phyloP scores from a whole-genome alignment of 2,113 vertebrate species.

The Strix uralensis region DNA sequence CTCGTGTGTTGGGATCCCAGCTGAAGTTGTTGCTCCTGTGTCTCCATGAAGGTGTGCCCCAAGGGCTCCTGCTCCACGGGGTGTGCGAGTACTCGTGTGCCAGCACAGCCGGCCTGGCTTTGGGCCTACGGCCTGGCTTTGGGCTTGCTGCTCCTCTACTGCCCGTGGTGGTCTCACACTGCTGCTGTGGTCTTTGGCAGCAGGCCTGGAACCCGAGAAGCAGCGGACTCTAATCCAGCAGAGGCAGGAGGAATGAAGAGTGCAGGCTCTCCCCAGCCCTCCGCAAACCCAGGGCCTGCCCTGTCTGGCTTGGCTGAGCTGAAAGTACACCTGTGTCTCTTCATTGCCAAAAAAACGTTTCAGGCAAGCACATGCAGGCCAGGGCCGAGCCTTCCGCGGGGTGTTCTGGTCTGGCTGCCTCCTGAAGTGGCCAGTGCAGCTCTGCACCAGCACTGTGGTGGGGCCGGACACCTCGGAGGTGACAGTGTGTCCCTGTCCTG shows the following conservation, averaged over 20 bases:
- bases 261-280: neutral
- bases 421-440: neutral
- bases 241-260: neutral
- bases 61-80: rapidly evolving
- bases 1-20: rapidly evolving
- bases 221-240: neutral
- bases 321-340: neutral
- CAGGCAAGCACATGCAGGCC: neutral
- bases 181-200: rapidly evolving
- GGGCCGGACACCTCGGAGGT: neutral
- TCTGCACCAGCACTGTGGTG: neutral
- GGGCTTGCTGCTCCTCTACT: neutral
- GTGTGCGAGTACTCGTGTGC: too few species aligned
- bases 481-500: neutral
- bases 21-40: neutral
- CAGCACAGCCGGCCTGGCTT: neutral
- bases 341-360: neutral
- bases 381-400: rapidly evolving
- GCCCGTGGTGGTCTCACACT: neutral
- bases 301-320: neutral
- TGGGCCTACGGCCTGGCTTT: too few species aligned
- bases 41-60: neutral
- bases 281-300: neutral
- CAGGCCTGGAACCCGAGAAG: neutral
- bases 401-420: neutral